These are phyloP conservation scores for Eurosta solidaginis DNA, from an alignment of 1,140 invertebrate species.

Conservation along the genomic window DNA sequence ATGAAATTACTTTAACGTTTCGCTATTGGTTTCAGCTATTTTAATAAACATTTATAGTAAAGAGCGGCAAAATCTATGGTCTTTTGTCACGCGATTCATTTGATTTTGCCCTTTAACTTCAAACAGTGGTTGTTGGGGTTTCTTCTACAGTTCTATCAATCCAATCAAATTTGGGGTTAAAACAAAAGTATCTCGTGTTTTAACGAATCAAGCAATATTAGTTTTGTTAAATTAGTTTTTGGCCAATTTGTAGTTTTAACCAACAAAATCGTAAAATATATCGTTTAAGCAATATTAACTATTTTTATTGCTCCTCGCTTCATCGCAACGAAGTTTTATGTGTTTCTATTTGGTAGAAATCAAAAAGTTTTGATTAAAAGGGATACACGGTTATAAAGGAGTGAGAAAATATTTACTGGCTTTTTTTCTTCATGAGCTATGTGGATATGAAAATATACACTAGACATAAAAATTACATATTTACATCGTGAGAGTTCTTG, in stretches of 20 bases:
- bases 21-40: background rate
- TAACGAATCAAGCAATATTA: background rate
- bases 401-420: too few relatives aligned
- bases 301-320: too few relatives aligned
- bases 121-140: background rate
- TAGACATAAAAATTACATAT: background rate
- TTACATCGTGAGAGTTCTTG: too few relatives aligned
- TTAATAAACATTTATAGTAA: background rate
- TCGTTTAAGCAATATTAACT: too few relatives aligned
- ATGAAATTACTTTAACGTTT: background rate
- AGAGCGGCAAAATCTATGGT: background rate
- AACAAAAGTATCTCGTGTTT: too few relatives aligned
- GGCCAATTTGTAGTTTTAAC: too few relatives aligned
- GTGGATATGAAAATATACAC: background rate
- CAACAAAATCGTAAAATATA: too few relatives aligned
- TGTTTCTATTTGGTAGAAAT: background rate
- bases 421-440: too few relatives aligned
- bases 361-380: background rate
- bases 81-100: conserved; percentile 8
- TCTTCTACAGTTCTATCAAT: too few relatives aligned
- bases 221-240: too few relatives aligned
- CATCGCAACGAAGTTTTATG: background rate
- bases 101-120: background rate
- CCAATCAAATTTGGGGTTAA: too few relatives aligned
- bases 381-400: too few relatives aligned